These are phyloP conservation scores for Uloborus diversus DNA, from an alignment of 1,140 invertebrate species.

Conservation along the genomic window DNA sequence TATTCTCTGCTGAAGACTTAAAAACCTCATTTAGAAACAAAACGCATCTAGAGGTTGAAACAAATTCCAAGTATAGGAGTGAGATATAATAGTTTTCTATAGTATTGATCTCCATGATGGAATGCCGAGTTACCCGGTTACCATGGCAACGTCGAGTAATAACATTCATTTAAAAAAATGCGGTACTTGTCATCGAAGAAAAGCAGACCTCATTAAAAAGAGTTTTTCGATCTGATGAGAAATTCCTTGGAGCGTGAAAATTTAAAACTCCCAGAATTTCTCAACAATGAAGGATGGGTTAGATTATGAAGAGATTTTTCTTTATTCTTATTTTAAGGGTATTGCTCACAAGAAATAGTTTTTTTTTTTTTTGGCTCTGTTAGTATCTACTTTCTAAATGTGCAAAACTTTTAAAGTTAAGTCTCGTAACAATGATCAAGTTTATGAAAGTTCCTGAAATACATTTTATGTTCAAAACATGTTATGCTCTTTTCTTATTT, in stretches of 20 bases:
- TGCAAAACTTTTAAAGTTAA: too few relatives aligned
- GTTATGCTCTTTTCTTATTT: too few relatives aligned
- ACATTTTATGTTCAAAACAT: too few relatives aligned
- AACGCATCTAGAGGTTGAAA: conserved; percentile 17
- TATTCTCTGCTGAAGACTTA: not conserved
- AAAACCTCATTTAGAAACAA: conserved; percentile 47
- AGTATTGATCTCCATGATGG: conserved; percentile 36
- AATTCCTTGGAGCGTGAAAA: conserved; percentile 33
- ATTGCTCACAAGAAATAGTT: too few relatives aligned
- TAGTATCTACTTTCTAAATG: too few relatives aligned
- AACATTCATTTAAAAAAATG: conserved; percentile 25
- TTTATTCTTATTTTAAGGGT: too few relatives aligned
- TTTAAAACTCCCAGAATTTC: conserved; percentile 31
- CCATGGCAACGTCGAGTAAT: conserved; percentile 28
- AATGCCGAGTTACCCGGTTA: not conserved
- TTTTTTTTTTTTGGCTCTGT: too few relatives aligned
- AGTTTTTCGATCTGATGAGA: conserved; percentile 51
- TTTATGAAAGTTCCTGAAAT: too few relatives aligned
- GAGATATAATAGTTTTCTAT: conserved; percentile 48
- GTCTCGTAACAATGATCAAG: too few relatives aligned
- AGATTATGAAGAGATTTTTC: too few relatives aligned
- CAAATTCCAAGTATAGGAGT: conserved; percentile 25
- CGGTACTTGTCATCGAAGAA: conserved; percentile 47
- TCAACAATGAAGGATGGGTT: conserved; percentile 28
- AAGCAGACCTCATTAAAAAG: conserved; percentile 43